phyloP scores from a whole-genome alignment of 2,797 vertebrate genomes.

The Acanthurus tractus region DNA sequence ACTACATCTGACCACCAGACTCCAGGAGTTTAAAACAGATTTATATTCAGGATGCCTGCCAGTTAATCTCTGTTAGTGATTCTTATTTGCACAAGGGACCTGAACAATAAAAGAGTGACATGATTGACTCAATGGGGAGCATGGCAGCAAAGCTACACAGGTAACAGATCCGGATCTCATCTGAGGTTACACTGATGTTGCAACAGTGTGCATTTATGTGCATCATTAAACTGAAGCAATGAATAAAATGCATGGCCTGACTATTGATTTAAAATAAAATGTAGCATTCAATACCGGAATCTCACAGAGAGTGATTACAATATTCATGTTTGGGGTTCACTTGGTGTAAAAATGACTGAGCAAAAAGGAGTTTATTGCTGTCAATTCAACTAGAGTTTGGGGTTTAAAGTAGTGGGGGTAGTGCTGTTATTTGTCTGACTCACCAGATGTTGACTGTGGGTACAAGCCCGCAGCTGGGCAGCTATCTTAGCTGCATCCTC shows the following conservation, averaged over 20 bases:
- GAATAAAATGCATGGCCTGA: conserved; percentile 27
- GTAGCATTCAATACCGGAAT: neutral
- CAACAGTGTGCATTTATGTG: conserved; percentile 3
- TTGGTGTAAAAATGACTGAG: neutral
- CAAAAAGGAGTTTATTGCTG: neutral
- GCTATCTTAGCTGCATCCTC: too few species aligned
- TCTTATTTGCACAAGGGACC: conserved; percentile 11
- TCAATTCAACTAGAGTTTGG: conserved; percentile 18
- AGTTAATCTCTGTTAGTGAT: conserved; percentile 54
- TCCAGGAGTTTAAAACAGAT: conserved; percentile 27
- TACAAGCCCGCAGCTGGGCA: too few species aligned
- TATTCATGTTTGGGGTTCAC: neutral
- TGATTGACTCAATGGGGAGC: conserved; percentile 38
- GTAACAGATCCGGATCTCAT: conserved; percentile 36
- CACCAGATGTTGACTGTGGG: too few species aligned
- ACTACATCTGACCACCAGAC: conserved; percentile 31
- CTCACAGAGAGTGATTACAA: neutral
- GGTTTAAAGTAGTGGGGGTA: conserved; percentile 1
- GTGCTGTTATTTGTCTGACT: too few species aligned
- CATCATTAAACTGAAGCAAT: neutral
- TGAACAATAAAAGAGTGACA: conserved; percentile 34
- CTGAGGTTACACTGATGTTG: conserved; percentile 5
- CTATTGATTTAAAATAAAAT: conserved; percentile 39
- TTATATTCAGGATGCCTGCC: conserved; percentile 38
- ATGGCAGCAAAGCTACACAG: conserved; percentile 1